phyloP scores from a whole-genome alignment of 2,888 invertebrate species.

The Petrolisthes cinctipes region DNA sequence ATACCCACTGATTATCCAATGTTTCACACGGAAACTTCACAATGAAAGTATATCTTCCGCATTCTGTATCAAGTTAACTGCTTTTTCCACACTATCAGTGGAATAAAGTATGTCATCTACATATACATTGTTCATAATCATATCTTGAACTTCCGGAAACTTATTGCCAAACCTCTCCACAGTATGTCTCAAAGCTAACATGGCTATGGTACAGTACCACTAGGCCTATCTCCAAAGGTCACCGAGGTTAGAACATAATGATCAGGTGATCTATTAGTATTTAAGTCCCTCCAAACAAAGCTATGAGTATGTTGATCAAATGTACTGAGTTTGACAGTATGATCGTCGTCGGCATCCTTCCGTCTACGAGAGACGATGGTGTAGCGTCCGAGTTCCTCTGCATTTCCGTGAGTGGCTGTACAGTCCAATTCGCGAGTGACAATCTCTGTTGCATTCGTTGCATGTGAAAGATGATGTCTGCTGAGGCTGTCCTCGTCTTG shows the following conservation, averaged over 20 bases:
- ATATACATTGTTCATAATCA: slow-evolving; percentile 4
- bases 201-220: not conserved
- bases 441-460: too few relatives aligned
- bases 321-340: not conserved
- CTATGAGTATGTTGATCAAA: slow-evolving; percentile 14
- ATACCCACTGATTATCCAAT: slow-evolving; percentile 24
- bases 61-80: not conserved
- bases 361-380: too few relatives aligned
- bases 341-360: too few relatives aligned
- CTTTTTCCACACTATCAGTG: not conserved
- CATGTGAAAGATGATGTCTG: too few relatives aligned
- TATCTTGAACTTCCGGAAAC: not conserved
- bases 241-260: slow-evolving; percentile 21
- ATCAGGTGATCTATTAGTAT: not conserved
- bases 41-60: not conserved
- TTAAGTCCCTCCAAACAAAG: slow-evolving; percentile 8
- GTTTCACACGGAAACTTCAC: slow-evolving; percentile 10
- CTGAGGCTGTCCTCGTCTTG: too few relatives aligned
- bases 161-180: not conserved
- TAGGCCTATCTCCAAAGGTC: slow-evolving; percentile 2
- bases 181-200: slow-evolving; percentile 17
- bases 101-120: not conserved
- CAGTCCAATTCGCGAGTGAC: too few relatives aligned
- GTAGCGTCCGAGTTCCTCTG: too few relatives aligned
- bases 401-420: too few relatives aligned